Conservation (phyloP, 1,140 invertebrate genomes). For the Drosophila sechellia region DNA sequence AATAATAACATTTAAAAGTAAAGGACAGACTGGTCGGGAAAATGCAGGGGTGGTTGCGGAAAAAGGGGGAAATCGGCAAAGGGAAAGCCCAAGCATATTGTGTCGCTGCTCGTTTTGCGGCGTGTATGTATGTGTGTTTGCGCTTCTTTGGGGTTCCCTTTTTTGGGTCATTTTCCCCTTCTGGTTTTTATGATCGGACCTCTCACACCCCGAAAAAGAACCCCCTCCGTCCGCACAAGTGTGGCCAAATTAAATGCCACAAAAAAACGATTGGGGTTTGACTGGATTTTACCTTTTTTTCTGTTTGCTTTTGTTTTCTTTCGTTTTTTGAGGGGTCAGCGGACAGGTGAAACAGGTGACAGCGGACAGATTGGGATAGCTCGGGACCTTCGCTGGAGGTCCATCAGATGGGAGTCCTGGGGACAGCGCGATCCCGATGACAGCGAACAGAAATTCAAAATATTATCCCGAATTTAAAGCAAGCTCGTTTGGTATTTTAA, state of each 20-base stretch:
- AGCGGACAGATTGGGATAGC: constrained; percentile 45
- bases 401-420: constrained; percentile 8
- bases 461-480: not conserved
- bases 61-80: not conserved
- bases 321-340: constrained; percentile 25
- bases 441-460: constrained; percentile 5
- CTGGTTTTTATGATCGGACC: constrained; percentile 53
- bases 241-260: constrained; percentile 57
- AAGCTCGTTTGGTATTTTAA: too few relatives aligned
- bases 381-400: constrained; percentile 7
- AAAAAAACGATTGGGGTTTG: constrained; percentile 46
- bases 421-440: constrained; percentile 19
- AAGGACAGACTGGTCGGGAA: constrained; percentile 25
- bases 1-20: constrained; percentile 73
- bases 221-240: constrained; percentile 8
- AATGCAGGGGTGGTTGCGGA: not conserved
- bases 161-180: constrained; percentile 15
- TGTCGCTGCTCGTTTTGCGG: constrained; percentile 76
- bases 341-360: constrained; percentile 46
- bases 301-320: constrained; percentile 20
- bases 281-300: constrained; percentile 46
- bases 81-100: constrained; percentile 61
- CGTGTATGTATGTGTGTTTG: constrained; percentile 40
- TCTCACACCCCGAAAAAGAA: constrained; percentile 4
- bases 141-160: constrained; percentile 6